Conservation (phyloP, 1,140 invertebrate genomes). For the Monomorium pharaonis region DNA sequence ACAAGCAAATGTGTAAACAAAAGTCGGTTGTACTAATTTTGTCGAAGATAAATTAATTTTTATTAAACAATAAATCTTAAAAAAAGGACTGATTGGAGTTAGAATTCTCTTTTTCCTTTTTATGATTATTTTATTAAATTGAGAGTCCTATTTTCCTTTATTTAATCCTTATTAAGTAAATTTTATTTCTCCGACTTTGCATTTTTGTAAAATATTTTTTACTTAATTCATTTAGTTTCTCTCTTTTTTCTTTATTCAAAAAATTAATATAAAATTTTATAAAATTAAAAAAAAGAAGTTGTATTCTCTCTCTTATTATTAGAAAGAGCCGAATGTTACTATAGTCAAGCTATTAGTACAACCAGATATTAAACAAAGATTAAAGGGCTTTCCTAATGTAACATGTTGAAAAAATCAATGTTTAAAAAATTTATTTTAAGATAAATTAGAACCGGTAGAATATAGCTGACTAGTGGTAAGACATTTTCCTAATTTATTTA, state of each 20-base stretch:
- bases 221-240: background rate
- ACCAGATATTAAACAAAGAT: background rate
- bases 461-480: too few species aligned
- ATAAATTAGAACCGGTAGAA: too few species aligned
- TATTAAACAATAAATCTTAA: background rate
- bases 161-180: background rate
- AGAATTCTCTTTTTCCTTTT: too few species aligned
- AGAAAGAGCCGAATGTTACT: background rate
- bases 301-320: too few species aligned
- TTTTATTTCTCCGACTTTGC: background rate
- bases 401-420: too few species aligned
- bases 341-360: background rate
- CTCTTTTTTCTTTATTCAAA: background rate
- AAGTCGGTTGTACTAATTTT: background rate
- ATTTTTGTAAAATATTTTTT: background rate
- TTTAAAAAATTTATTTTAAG: too few species aligned
- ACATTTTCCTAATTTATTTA: too few species aligned
- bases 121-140: too few species aligned
- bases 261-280: background rate
- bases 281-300: too few species aligned
- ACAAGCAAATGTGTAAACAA: conserved; percentile 16
- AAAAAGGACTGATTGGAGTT: too few species aligned
- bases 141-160: too few species aligned
- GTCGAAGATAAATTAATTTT: background rate
- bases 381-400: too few species aligned